phyloP scores from a whole-genome alignment of 2,113 vertebrate species.

The Hystrix brachyura region DNA sequence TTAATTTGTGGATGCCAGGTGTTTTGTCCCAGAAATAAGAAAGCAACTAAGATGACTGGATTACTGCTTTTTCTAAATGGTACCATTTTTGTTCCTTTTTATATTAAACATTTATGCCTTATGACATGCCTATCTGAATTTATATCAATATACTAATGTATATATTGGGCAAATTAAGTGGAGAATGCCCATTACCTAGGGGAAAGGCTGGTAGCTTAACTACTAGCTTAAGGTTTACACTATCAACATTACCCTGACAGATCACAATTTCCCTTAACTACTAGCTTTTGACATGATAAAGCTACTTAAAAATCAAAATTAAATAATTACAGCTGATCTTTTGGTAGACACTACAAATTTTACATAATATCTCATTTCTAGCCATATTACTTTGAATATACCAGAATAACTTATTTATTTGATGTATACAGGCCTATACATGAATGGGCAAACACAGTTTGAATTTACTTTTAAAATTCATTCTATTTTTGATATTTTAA shows the following conservation, averaged over 20 bases:
- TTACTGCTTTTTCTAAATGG: neutral
- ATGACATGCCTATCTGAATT: neutral
- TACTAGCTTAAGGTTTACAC: neutral
- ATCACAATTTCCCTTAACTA: constrained; percentile 54
- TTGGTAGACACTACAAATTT: constrained; percentile 19
- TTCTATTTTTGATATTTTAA: neutral
- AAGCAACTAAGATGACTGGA: neutral
- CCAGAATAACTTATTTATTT: constrained; percentile 12
- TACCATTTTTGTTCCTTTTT: neutral
- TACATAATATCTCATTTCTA: constrained; percentile 17
- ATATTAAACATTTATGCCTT: neutral
- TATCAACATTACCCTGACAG: neutral
- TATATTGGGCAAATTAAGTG: constrained; percentile 29
- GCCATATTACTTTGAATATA: constrained; percentile 7
- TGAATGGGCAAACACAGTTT: neutral
- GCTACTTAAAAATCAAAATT: constrained; percentile 19
- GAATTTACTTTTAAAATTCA: constrained; percentile 23
- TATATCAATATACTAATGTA: constrained; percentile 1
- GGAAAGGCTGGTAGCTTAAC: neutral
- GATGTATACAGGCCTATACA: neutral
- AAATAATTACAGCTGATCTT: neutral
- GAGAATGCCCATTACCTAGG: neutral
- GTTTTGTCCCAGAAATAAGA: neutral
- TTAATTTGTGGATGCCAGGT: neutral
- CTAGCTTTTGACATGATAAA: neutral